Base-by-base conservation (phyloP, 2,797 vertebrate genomes). In the Champsocephalus esox region DNA sequence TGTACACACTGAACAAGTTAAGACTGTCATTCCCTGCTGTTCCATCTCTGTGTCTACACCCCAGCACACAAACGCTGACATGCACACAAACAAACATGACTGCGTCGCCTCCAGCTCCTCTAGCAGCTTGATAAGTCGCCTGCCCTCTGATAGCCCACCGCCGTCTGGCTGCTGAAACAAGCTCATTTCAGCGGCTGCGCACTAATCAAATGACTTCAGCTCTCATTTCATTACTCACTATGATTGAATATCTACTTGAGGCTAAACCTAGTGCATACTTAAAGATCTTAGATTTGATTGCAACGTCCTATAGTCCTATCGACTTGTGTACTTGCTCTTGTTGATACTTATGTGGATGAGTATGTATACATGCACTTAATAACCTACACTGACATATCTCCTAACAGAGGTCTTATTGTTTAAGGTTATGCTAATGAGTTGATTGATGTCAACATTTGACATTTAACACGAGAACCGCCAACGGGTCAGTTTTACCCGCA, bases 11-110 rank as follows among this genome's bases (percentile, higher is more conserved):
- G 9, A 71, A 65, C n/a, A 24, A 48, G n/a, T 56, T 72, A 48
- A 73, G 66, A 75, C 62, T n/a, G 67, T 61, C 46, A 46, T 61
- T 28, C 32, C 64, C 72, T 58, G 84, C 76, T 80, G 75, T 48
- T 68, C 50, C 34, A 9, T 67, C 56, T 1, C 10, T 72, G 83
- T 48, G 66, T 38, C 58, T 34, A 44, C 77, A 81, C 60, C 54
- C 38, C 19, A 9, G 14, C 67, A 52, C 59, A 65, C 45, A 60
- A 60, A 70, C 7, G 24, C 55, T 68, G 17, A 72, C 21, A 4
- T 14, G 54, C 16, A 63, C 44, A 69, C 70, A 55, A 69, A 56
- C 61, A 62, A 41, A 66, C 46, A 58, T 38, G 55, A 10, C 58
- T 13, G 1, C 54, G 17, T 14, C 58, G 51, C 57, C 28, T 48